phyloP scores from a whole-genome alignment of 1,140 invertebrate species.

The Procambarus clarkii region DNA sequence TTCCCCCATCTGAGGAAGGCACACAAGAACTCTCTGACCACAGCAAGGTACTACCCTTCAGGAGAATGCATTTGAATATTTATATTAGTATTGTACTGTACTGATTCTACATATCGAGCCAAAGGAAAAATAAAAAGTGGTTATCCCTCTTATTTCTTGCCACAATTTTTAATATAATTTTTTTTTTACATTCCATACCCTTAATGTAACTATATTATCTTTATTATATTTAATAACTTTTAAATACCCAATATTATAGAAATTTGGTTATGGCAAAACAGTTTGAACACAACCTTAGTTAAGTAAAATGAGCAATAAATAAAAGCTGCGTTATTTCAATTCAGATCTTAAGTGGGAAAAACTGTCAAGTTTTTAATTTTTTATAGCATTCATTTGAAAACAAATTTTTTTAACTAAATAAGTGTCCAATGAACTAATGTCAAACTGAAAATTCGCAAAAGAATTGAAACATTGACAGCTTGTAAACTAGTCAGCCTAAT shows the following conservation, averaged over 20 bases:
- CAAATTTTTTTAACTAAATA: not conserved
- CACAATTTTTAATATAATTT: not conserved
- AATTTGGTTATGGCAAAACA: not conserved
- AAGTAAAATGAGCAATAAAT: not conserved
- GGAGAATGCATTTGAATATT: too few relatives aligned
- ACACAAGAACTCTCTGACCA: too few relatives aligned
- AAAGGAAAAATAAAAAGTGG: too few relatives aligned
- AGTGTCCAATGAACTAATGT: too few relatives aligned
- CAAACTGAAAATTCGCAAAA: not conserved
- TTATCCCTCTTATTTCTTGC: not conserved
- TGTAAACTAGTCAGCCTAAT: not conserved
- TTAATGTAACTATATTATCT: not conserved
- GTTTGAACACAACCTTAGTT: not conserved
- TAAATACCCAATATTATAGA: slow-evolving; percentile 1
- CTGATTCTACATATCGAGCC: too few relatives aligned
- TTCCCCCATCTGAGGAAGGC: too few relatives aligned
- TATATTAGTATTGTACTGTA: too few relatives aligned
- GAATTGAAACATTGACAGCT: slow-evolving; percentile 2
- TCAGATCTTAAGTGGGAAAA: not conserved
- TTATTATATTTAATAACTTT: not conserved
- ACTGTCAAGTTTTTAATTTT: not conserved
- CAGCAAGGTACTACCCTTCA: too few relatives aligned
- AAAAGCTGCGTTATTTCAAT: not conserved
- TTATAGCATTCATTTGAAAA: not conserved
- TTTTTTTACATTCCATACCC: not conserved